Evolutionary conservation across 1,140 invertebrate genomes (phyloP).

Genomic region (Tribolium castaneum): DNA sequence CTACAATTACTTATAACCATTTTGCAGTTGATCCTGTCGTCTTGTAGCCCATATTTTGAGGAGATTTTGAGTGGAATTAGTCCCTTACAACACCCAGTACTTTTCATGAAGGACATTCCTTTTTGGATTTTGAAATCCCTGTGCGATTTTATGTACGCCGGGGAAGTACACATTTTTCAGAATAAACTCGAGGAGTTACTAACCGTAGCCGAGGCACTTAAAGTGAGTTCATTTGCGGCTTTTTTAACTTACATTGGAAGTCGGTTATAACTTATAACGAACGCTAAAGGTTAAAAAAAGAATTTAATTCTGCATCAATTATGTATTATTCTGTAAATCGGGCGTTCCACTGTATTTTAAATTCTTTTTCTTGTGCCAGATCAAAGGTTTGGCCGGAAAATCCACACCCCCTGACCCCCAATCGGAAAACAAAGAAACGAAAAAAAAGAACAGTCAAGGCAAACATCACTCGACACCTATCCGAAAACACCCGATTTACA

Average conservation of each 20-base stretch:
- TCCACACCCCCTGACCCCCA: slow-evolving; percentile 1
- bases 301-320: too few relatives aligned
- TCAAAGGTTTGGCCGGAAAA: slow-evolving; percentile 59
- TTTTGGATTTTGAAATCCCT: slow-evolving; percentile 67
- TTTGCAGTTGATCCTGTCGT: slow-evolving; percentile 70
- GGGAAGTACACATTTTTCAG: slow-evolving; percentile 67
- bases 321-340: too few relatives aligned
- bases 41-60: slow-evolving; percentile 75
- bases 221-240: slow-evolving; percentile 55
- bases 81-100: slow-evolving; percentile 74
- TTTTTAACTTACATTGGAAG: too few relatives aligned
- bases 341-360: not conserved
- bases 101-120: slow-evolving; percentile 73
- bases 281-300: too few relatives aligned
- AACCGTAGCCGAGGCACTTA: slow-evolving; percentile 64
- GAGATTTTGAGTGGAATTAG: slow-evolving; percentile 69
- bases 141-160: slow-evolving; percentile 71
- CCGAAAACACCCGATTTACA: slow-evolving; percentile 17
- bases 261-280: too few relatives aligned
- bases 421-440: slow-evolving; percentile 16
- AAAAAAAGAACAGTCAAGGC: slow-evolving; percentile 11
- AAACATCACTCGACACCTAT: not conserved
- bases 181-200: slow-evolving; percentile 63
- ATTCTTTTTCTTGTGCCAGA: slow-evolving; percentile 49
- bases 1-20: not conserved